phyloP scores from a whole-genome alignment of 2,888 invertebrate species.

The Amiota minor region DNA sequence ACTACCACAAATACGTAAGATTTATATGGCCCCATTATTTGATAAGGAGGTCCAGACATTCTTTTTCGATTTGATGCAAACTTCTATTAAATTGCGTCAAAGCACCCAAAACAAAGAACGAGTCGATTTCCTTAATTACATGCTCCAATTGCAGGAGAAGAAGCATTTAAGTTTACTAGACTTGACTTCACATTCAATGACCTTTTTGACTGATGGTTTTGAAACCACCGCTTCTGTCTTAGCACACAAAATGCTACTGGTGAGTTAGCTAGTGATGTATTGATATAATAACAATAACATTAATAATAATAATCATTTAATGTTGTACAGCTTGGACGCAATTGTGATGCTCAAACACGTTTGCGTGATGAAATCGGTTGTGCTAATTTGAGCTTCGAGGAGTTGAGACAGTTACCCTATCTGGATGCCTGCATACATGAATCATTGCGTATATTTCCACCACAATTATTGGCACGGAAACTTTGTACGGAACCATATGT shows the following conservation, averaged over 20 bases:
- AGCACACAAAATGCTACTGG: constrained; percentile 55
- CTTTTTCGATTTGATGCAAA: constrained; percentile 59
- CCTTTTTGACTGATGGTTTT: constrained; percentile 70
- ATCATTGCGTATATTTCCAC: constrained; percentile 56
- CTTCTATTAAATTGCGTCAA: constrained; percentile 57
- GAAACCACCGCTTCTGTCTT: constrained; percentile 66
- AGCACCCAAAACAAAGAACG: constrained; percentile 51
- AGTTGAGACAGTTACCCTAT: constrained; percentile 61
- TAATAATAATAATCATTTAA: too few relatives aligned
- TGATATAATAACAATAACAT: too few relatives aligned
- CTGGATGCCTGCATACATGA: constrained; percentile 67
- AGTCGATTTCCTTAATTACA: constrained; percentile 66
- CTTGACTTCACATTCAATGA: constrained; percentile 64
- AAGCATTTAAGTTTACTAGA: constrained; percentile 55
- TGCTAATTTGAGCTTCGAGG: constrained; percentile 58
- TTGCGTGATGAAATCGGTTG: constrained; percentile 60
- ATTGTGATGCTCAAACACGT: constrained; percentile 55
- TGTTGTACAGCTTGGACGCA: constrained; percentile 53
- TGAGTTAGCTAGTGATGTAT: too few relatives aligned
- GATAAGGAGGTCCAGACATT: constrained; percentile 77
- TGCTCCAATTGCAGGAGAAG: constrained; percentile 67
- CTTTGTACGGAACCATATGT: constrained; percentile 51
- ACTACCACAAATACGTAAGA: constrained; percentile 58
- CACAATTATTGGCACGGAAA: constrained; percentile 45
- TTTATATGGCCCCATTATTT: constrained; percentile 55